These are phyloP conservation scores for Rousettus madagascariensis DNA, from an alignment of 2,797 vertebrate genomes.

Conservation along the genomic window DNA sequence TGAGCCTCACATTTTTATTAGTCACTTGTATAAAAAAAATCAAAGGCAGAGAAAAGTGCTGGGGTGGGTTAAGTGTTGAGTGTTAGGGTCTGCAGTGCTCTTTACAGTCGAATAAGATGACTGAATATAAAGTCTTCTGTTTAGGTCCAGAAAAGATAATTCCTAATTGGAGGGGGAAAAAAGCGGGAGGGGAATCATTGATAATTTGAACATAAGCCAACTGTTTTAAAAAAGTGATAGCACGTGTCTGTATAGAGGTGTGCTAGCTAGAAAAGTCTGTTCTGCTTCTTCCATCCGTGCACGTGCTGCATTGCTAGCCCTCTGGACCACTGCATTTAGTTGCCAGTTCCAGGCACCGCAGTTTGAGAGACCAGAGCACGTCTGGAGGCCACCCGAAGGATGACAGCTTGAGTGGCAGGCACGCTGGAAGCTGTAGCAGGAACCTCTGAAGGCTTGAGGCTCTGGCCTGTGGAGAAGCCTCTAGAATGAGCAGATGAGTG, in stretches of 20 bases:
- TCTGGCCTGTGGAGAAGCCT: background rate
- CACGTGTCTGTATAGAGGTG: background rate
- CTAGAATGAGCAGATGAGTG: background rate
- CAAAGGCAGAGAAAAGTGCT: background rate
- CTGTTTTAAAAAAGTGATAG: background rate
- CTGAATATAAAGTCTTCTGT: background rate
- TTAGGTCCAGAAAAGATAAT: background rate
- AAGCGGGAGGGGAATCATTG: accelerated
- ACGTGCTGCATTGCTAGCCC: background rate
- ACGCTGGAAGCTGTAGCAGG: background rate
- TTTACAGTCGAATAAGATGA: background rate
- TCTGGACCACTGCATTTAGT: background rate
- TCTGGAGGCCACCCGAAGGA: background rate
- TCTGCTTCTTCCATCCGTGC: accelerated
- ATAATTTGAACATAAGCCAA: background rate
- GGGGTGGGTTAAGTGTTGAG: too few relatives aligned
- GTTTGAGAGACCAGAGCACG: background rate
- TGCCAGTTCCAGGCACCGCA: background rate
- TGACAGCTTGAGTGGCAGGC: background rate
- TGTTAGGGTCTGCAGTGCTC: background rate
- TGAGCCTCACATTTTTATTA: background rate
- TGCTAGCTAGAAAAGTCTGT: background rate
- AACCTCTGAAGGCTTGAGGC: background rate
- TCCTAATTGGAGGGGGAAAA: background rate
- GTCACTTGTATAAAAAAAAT: background rate